Evolutionary conservation across 2,888 invertebrate species (phyloP), one percentile per base, ranked within the genome.

Genomic region (Slavum lentiscoides): DNA sequence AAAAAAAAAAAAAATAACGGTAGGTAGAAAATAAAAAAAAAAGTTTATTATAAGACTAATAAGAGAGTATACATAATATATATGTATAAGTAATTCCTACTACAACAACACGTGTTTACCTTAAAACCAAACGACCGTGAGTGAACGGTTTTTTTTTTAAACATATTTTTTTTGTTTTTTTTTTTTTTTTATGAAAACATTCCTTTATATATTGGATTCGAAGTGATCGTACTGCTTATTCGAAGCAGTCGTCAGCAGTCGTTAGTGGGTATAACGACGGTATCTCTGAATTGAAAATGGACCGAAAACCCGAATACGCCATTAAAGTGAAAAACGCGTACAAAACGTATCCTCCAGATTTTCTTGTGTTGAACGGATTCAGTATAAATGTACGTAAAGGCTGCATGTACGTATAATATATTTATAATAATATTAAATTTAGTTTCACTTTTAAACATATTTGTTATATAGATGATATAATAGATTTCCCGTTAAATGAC

Each of bases 281-380:
- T 17, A 30, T 19, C 15, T n/a, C 19, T 64, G 81, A 2, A 82
- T 82, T 69, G 74, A 72, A 49, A 83, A 67, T 82, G 83, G 6
- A 21, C 55, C 9, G 43, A 23, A 49, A 9, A 30, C 0, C 7
- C 19, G 49, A 64, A 23, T 73, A 43, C 9, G 66, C 59, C 9
- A 74, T 81, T 7, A 37, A 59, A 74, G 81, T 81, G 1, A 72
- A 73, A 73, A 66, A 81, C 17, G 81, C 74, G 5, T 81, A 23
- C 30, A 81, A 74, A 8, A 1, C 8, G 0, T 81, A 73, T 58
- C 21, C 74, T n/a, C 64, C 55, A 15, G 43, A 66, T 66, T 73
- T 21, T 5, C 2, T 1, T 5, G 81, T 66, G 5, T 59, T 81
- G n/a, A 7, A 66, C 39, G 74, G 58, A 39, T 67, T 81, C 8